phyloP scores from a whole-genome alignment of 2,888 invertebrate species.

The Yponomeuta cagnagella region DNA sequence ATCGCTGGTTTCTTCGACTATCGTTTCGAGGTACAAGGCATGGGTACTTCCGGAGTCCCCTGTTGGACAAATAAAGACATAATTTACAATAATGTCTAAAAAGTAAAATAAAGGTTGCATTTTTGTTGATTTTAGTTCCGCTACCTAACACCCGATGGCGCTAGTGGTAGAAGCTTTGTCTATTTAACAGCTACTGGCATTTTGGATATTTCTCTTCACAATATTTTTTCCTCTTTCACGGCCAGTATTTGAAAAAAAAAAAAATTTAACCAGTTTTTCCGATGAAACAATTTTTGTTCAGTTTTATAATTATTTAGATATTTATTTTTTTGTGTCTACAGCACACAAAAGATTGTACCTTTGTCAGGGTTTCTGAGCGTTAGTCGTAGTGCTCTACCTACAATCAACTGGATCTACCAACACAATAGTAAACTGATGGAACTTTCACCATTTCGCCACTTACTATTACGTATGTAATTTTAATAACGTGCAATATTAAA shows the following conservation, averaged over 20 bases:
- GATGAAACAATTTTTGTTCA: too few species aligned
- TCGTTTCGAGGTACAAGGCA: conserved; percentile 87
- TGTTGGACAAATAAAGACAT: conserved; percentile 34
- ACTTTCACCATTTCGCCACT: background rate
- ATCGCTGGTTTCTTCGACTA: conserved; percentile 92
- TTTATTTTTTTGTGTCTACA: too few species aligned
- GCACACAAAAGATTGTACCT: background rate
- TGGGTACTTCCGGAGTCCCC: conserved; percentile 71
- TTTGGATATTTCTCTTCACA: too few species aligned
- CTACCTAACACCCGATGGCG: too few species aligned
- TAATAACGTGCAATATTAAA: background rate
- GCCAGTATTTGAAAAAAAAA: too few species aligned
- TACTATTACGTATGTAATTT: background rate
- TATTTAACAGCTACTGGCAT: too few species aligned
- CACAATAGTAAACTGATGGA: background rate
- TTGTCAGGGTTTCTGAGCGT: conserved; percentile 21
- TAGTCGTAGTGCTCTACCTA: conserved; percentile 36
- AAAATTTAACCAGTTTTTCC: too few species aligned
- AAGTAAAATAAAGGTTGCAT: background rate
- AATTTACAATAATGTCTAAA: background rate
- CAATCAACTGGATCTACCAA: background rate
- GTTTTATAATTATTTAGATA: too few species aligned
- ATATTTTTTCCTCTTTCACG: too few species aligned
- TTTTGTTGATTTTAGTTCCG: too few species aligned
- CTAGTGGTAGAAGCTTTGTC: too few species aligned